Percentiles rank a stretch among this genome's conserved stretches.
These are phyloP conservation scores for Geodia barretti DNA, from an alignment of 37 sponge, comb jelly and placozoan species.

Conservation along the genomic window DNA sequence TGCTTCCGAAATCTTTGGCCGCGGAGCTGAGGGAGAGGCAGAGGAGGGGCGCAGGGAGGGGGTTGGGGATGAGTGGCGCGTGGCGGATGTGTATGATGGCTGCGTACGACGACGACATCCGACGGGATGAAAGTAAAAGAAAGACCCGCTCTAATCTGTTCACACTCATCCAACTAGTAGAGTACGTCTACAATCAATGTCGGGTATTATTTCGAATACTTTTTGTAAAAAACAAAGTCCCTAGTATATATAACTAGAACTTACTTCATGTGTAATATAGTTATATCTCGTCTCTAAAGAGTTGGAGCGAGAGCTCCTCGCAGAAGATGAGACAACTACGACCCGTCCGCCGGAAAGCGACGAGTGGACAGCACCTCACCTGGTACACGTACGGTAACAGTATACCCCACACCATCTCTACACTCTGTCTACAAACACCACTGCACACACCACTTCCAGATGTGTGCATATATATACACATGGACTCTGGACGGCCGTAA, in stretches of 20 bases:
- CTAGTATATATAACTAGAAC: not conserved
- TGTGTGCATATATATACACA: not conserved
- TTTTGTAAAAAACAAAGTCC: not conserved
- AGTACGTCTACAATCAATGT: conserved; percentile 17
- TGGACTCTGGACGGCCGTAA: no score
- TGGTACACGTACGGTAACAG: no score
- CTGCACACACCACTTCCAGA: no score
- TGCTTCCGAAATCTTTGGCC: conserved; percentile 14
- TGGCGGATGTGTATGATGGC: not conserved
- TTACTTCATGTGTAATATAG: not conserved
- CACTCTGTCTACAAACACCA: no score
- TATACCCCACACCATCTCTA: no score
- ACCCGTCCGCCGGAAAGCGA: conserved; percentile 14
- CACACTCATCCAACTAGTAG: no score
- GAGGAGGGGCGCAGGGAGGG: not conserved
- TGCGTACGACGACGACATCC: not conserved
- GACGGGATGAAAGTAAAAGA: conserved; percentile 20
- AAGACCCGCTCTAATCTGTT: not conserved
- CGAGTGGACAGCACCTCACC: conserved; percentile 14
- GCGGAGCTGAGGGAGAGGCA: conserved; percentile 22
- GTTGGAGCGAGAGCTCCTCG: not conserved
- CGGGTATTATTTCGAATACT: not conserved
- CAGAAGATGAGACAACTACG: not conserved
- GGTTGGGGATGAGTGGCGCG: not conserved
- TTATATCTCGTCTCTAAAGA: not conserved